Base-by-base conservation (phyloP, 2,113 vertebrate genomes). In the Zingel zingel region DNA sequence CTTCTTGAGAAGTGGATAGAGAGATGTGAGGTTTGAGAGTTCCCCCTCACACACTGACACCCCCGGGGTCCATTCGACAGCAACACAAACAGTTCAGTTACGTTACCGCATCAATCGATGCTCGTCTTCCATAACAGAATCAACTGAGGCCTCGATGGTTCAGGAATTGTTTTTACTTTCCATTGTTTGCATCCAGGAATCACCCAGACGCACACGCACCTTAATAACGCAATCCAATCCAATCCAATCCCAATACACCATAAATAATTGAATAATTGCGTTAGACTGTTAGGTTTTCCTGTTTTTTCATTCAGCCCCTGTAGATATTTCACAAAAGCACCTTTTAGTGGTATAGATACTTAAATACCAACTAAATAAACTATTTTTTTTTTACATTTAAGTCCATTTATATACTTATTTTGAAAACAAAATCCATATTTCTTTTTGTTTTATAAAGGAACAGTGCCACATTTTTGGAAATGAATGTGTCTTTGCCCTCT, bases 91-190 rank as follows among this genome's bases (percentile, higher is more conserved):
- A 14, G 12, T 61, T 70, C 27, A 30, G 30, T 48, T 58, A 4
- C 30, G 30, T 59, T 11, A 59, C 67, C 18, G 54, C 53, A 25
- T 36, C 25, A 14, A 4, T 54, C 16, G 18, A 62, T 33, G 68
- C 10, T 64, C 27, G 79, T 88, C 86, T 88, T 88, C 82, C 77
- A 33, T 59, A n/a, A 33, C 27, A n/a, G 27, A 70, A 63, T 33
- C 56, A 18, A 6, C 23, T 16, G 62, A 74, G 10, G 54, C 68
- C 39, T 50, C 56, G 8, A n/a, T 4, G 39, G 45, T 70, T 79
- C 84, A 64, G 79, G 66, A 81, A 83, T 79, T 81, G 83, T 80
- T 84, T 78, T n/a, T 13, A 19, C 48, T 79, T 43, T 45, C 74
- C 14, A 56, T 33, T 50, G 7, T 51, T 68, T 54, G 4, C 11